Conservation (phyloP, 2,797 vertebrate species). For the Acrocephalus scirpaceus region DNA sequence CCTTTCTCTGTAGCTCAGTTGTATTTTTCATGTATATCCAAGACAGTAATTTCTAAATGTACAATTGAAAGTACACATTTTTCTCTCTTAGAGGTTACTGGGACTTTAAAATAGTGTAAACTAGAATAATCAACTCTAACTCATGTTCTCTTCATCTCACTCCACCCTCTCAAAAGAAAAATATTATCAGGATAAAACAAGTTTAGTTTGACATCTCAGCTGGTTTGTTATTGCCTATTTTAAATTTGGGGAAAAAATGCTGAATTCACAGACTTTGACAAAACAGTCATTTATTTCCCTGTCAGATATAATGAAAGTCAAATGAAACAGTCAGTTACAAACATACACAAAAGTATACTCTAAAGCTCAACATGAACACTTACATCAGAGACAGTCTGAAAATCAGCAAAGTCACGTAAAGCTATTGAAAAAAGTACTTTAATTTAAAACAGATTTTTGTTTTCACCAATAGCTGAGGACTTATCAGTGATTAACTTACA, state of each 20-base stretch:
- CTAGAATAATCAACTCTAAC: conserved; percentile 6
- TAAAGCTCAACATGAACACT: conserved; percentile 7
- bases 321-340: conserved; percentile 39
- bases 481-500: conserved; percentile 25
- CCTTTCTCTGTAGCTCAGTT: not conserved
- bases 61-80: not conserved
- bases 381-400: not conserved
- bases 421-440: not conserved
- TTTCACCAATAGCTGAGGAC: conserved; percentile 31
- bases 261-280: conserved; percentile 51
- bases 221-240: conserved; percentile 36
- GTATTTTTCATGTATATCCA: not conserved
- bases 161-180: not conserved
- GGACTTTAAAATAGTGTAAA: conserved; percentile 32
- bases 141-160: conserved; percentile 42
- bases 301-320: conserved; percentile 46
- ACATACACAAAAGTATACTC: not conserved
- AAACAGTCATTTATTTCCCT: conserved; percentile 45
- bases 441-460: conserved; percentile 60
- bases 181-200: not conserved
- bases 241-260: not conserved
- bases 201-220: conserved; percentile 38
- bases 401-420: not conserved
- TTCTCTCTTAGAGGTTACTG: conserved; percentile 33
- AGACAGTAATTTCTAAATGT: not conserved